Evolutionary conservation across 2,888 invertebrate species (phyloP).

Genomic region (Eudemis profundana): DNA sequence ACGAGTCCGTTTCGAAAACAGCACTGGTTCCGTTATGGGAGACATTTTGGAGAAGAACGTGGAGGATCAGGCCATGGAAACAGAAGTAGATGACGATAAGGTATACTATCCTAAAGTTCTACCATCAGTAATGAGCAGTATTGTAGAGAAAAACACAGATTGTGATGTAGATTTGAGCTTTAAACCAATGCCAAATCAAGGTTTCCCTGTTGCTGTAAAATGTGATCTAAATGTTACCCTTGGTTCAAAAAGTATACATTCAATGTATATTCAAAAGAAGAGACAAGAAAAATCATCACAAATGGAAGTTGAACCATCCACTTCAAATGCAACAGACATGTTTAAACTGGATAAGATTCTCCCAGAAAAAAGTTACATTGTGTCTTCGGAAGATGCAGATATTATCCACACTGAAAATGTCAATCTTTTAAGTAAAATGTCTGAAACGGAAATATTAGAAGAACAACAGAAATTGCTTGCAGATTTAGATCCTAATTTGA

Average conservation of each 20-base stretch:
- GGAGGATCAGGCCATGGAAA: constrained; percentile 46
- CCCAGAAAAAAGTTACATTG: constrained; percentile 74
- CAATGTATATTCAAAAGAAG: constrained; percentile 71
- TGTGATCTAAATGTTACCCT: constrained; percentile 61
- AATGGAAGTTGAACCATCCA: constrained; percentile 64
- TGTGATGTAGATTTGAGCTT: constrained; percentile 52
- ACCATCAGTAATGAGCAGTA: constrained; percentile 78
- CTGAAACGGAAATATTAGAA: constrained; percentile 89
- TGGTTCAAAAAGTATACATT: constrained; percentile 80
- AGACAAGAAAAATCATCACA: constrained; percentile 45
- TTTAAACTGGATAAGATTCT: constrained; percentile 51
- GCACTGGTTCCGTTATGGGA: constrained; percentile 57
- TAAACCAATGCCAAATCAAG: constrained; percentile 67
- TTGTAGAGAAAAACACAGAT: constrained; percentile 82
- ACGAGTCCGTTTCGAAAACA: constrained; percentile 63
- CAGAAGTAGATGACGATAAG: constrained; percentile 67
- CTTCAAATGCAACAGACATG: constrained; percentile 42
- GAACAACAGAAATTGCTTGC: constrained; percentile 89
- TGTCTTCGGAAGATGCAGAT: constrained; percentile 77
- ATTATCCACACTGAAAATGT: constrained; percentile 92
- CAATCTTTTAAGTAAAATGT: constrained; percentile 87
- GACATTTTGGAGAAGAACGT: constrained; percentile 71
- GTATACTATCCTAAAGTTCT: constrained; percentile 80
- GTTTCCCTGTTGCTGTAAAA: constrained; percentile 82
- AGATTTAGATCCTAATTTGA: constrained; percentile 87